Percentiles rank a stretch among this genome's conserved stretches.
phyloP scores from a whole-genome alignment of 2,888 invertebrate genomes.

The Eupithecia subfuscata region DNA sequence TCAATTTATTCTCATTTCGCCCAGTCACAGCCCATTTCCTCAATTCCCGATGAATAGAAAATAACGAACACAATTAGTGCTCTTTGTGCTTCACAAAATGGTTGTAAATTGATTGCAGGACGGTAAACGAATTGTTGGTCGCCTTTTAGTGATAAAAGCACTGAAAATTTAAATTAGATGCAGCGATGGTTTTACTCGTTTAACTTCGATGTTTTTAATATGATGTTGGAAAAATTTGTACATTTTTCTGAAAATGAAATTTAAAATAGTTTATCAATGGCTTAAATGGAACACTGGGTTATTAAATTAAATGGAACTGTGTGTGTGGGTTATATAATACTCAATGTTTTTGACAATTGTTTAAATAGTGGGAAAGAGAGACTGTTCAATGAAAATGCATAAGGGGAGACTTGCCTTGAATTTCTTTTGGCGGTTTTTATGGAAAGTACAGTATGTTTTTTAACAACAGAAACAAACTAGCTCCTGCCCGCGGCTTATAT shows the following conservation, averaged over 20 bases:
- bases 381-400: no score
- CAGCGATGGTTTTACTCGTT: background rate
- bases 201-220: background rate
- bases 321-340: no score
- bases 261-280: background rate
- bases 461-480: no score
- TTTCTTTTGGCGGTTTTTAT: no score
- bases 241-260: background rate
- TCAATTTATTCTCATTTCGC: background rate
- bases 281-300: background rate
- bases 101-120: conserved; percentile 12
- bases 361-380: no score
- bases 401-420: no score
- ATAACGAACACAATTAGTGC: conserved; percentile 22
- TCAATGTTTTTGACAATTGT: no score
- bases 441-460: no score
- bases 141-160: conserved; percentile 5
- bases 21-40: conserved; percentile 17
- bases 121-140: conserved; percentile 10
- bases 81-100: conserved; percentile 16
- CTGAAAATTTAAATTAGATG: conserved; percentile 1
- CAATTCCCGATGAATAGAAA: conserved; percentile 12
- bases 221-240: background rate
- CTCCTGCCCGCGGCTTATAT: no score
- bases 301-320: no score